Base-by-base conservation (phyloP, 2,113 vertebrate species). In the Pyxicephalus adspersus region DNA sequence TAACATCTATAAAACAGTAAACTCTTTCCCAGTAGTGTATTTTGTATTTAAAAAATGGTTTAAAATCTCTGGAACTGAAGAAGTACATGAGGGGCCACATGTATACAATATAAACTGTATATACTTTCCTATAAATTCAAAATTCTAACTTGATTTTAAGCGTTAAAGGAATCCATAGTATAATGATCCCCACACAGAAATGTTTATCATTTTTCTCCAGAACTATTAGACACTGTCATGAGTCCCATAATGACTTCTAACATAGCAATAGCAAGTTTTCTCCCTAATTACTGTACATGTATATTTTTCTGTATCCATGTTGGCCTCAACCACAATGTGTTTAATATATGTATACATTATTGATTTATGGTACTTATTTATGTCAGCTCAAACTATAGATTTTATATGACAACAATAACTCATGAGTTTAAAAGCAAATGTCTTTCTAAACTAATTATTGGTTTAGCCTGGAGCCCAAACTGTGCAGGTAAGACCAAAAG, bases 341-440 rank as follows among this genome's bases (percentile, higher is more conserved):
- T 52, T 26, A 17, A 7, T 8, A 25, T 54, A 29, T 28, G 18
- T n/a, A 55, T 31, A 29, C 25, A 31, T 55, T 72, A 57, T 57
- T 72, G 68, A 72, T 72, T 72, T 31, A 71, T 71, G 45, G 25
- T n/a, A 7, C 28, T 52, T 72, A 72, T 72, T 72, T 72, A 25
- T 57, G 23, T 57, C 18, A 54, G 25, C 50, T 55, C 16, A 50
- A 54, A 54, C 3, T 19, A 54, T 54, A 54, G 7, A 26, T 28
- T 55, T 28, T 20, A 31, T 29, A 26, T 72, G 52, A 57, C 51
- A 72, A 55, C 22, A 54, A n/a, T 20, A 31, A 57, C 16, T 26
- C 29, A 71, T 55, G 0, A n/a, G 5, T 26, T 25, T 29, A 31
- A 31, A 55, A 9, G 45, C 8, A 52, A 52, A 51, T 51, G 65